Percentiles rank a stretch among this genome's conserved stretches.
These are phyloP conservation scores for Nansenia antarctica DNA, from an alignment of 2,113 vertebrate species.

Conservation along the genomic window DNA sequence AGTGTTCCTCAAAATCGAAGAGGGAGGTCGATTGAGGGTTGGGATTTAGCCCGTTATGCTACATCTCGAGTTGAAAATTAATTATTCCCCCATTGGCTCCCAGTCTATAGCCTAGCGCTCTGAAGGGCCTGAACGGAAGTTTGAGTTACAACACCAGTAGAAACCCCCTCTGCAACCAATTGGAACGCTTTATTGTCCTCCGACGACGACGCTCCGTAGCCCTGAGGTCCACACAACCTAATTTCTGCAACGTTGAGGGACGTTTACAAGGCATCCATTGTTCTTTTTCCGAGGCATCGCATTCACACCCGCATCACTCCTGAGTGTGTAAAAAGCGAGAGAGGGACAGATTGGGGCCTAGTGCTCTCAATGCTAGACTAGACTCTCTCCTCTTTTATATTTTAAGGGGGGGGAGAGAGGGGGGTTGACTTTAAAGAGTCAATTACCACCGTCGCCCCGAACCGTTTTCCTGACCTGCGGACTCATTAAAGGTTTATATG, in stretches of 20 bases:
- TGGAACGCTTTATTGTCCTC: background rate
- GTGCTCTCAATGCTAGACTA: background rate
- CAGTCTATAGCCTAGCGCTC: background rate
- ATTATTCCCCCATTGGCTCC: background rate
- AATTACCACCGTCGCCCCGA: conserved; percentile 22
- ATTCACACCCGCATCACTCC: background rate
- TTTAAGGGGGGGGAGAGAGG: conserved; percentile 23
- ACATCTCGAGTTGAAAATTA: background rate
- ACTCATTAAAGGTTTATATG: conserved; percentile 50
- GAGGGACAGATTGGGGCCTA: background rate
- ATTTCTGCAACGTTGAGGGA: background rate
- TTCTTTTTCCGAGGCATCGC: background rate
- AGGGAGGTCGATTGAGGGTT: background rate
- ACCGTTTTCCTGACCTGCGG: conserved; percentile 21
- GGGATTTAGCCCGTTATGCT: background rate
- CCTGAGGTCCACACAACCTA: background rate
- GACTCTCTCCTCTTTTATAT: background rate
- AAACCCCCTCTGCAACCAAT: background rate
- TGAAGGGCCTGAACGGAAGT: background rate
- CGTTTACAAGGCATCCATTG: background rate
- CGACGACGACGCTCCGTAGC: background rate
- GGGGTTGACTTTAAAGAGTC: conserved; percentile 23
- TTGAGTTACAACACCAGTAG: background rate
- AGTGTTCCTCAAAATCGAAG: background rate
- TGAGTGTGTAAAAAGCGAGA: background rate